phyloP scores from a whole-genome alignment of 2,888 invertebrate genomes.

The Tiliacea aurago region DNA sequence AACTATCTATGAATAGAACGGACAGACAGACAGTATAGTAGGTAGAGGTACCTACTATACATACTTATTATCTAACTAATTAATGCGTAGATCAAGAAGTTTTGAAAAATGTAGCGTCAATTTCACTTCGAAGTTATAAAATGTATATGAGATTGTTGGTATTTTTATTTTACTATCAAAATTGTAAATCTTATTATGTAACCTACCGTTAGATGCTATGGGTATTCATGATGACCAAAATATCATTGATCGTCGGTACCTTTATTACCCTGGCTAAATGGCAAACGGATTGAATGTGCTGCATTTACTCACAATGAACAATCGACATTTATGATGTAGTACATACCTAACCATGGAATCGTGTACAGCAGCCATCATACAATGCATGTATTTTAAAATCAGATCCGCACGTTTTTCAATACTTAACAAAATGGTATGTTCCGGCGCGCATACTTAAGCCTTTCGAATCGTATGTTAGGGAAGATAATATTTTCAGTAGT shows the following conservation, averaged over 20 bases:
- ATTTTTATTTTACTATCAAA: neutral
- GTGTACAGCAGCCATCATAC: constrained; percentile 5
- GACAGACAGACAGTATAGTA: neutral
- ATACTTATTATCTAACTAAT: neutral
- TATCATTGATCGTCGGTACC: neutral
- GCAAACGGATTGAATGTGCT: neutral
- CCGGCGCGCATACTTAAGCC: constrained; percentile 4
- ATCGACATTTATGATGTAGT: constrained; percentile 1
- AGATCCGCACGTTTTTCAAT: constrained; percentile 20
- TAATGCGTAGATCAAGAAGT: neutral
- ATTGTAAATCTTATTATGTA: neutral
- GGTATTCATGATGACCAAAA: neutral
- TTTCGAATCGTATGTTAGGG: constrained; percentile 4
- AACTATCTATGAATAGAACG: neutral
- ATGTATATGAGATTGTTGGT: neutral
- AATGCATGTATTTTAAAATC: constrained; percentile 38
- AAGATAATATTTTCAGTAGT: neutral
- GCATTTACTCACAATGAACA: constrained; percentile 45
- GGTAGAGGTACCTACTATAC: neutral
- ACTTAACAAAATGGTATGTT: constrained; percentile 14
- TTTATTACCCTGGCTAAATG: neutral
- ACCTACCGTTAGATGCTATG: neutral
- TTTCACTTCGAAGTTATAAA: neutral
- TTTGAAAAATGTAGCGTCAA: neutral
- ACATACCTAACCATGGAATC: constrained; percentile 8